Base-by-base conservation (phyloP, 2,888 invertebrate genomes). In the Antitype chi region DNA sequence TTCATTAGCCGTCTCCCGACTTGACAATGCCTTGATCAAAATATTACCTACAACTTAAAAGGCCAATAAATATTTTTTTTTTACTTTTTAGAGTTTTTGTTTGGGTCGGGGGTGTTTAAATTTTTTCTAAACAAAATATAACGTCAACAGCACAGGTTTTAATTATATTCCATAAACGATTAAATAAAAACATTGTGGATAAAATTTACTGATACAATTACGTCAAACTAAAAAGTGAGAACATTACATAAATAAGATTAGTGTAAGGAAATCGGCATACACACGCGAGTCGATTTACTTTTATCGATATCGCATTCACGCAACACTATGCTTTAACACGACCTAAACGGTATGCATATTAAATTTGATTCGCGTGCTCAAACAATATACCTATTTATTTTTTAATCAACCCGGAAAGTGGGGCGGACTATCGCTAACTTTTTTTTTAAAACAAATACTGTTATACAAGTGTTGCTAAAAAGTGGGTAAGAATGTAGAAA, bases 351-450 rank as follows among this genome's bases (percentile, higher is more conserved):
- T 89, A 89, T 93, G 91, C 91, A 93, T 93, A 92, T 91, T 90
- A 91, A 91, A 92, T 89, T 90, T 88, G 91, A 91, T 92, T 92
- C 91, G 92, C 92, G 92, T 91, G 93, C 88, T 91, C 87, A 90
- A 92, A 90, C 88, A 87, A 85, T 91, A 89, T 91, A 91, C 81
- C 66, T 92, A 92, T 91, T 82, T 84, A 80, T 79, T 81, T 85
- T 80, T 80, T 89, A 85, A 86, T 86, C 62, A 78, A 85, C 79
- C 84, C 88, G 84, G 85, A 88, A 91, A 91, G 88, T 92, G 80
- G 89, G 89, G 82, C 86, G 88, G 81, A 85, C 81, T 83, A 88
- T 85, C 84, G 76, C 76, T 67, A 68, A 82, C 76, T 43, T 86
- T 87, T 86, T 91, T 89, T 92, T 28, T 90, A 32, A 55, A 71